Base-by-base conservation (phyloP, 2,113 vertebrate species). In the Nannospalax galili region DNA sequence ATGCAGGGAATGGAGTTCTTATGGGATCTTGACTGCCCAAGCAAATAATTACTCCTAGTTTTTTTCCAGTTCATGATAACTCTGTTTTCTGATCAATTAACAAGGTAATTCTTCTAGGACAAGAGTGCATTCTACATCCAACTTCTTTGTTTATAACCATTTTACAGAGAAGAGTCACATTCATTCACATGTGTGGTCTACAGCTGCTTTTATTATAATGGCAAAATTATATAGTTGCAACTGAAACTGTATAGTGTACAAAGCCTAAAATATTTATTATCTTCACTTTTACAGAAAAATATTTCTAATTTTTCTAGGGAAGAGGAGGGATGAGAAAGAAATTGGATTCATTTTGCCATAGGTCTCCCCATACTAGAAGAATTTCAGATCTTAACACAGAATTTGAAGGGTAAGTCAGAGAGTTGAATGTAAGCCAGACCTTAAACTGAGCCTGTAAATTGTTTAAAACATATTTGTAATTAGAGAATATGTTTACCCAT, bases 391-490 rank as follows among this genome's bases (percentile, higher is more conserved):
- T 79, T 95, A 74, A 85, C 32, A 91, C 64, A 84, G 70, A 96
- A 91, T 7, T 72, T 40, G 7, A 80, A 89, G 60, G 86, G 58
- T 67, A 91, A 75, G 67, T 9, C 37, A 93, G 7, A 42, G 56
- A 92, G 16, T 37, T 81, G 32, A 93, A 65, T 28, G 75, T 91
- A 35, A 86, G 79, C 40, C 67, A 86, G 19, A 30, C 48, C 45
- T 75, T 91, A 91, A 92, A 92, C 32, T 42, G 74, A 91, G 40
- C 32, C 37, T 84, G 15, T 28, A 42, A 93, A 84, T 82, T 96
- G 35, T 28, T 87, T 30, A 89, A 91, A 92, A 84, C 35, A 92
- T 22, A 85, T 93, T 73, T 88, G 14, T 88, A 91, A 78, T 79
- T 87, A 89, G 14, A 75, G 45, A 48, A 67, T 77, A 42, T 4